Base-by-base conservation (phyloP, 23 tunicate genomes). In the Phallusia fumigata region DNA sequence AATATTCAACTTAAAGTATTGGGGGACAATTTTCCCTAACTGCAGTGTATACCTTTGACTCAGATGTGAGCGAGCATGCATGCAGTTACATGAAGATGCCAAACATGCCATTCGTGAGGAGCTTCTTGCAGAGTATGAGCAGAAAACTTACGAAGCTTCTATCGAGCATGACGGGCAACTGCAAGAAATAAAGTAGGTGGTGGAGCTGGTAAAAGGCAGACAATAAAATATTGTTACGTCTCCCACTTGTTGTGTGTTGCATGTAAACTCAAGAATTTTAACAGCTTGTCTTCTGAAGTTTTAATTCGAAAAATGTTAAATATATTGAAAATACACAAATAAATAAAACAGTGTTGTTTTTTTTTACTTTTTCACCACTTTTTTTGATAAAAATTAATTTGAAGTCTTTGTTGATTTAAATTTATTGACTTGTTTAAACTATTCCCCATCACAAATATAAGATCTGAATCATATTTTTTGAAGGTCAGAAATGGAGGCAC, bases 21-120 rank as follows among this genome's bases (percentile, higher is more conserved):
- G n/a, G n/a, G n/a, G n/a, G n/a, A n/a, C n/a, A 40, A 40, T 3
- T 40, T 40, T 40, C 10, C 10, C 10, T 3, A 40, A 40, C 47
- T 3, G 47, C 47, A 3, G 47, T 40, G 47, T 10, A 5, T 40
- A 40, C 47, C 47, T 40, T 40, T 40, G 47, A 10, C 10, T 19
- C 84, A 92, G 97, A 69, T 92, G 97, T 76, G 97, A 92, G 40
- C 33, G 97, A 80, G 97, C 97, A 24, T 87, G 88, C 64, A 92
- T 87, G 97, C 91, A 88, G 33, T 82, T 92, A 16, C 97, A 92
- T 52, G 91, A 87, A 32, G 97, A 92, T 80, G 88, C 97, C 3
- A 92, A 92, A 76, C 91, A 80, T 58, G 85, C 86, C 30, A 74
- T 92, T 32, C 83, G 97, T 5, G 97, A 92, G 18, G 97, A 92